Evolutionary conservation across 2,888 invertebrate genomes (phyloP).

Genomic region (Macaria notata): DNA sequence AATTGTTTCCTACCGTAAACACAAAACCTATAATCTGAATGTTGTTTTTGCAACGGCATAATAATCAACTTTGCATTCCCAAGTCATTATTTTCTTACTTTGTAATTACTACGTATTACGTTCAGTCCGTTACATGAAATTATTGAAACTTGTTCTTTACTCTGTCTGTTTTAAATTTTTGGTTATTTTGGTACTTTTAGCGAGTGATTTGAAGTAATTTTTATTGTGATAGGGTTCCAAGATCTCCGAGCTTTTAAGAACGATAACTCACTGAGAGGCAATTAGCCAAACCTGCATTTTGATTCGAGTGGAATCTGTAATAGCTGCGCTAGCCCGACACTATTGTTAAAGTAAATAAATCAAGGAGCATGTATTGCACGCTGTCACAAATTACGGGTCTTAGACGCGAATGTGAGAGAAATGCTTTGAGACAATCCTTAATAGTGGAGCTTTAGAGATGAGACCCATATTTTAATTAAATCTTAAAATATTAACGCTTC

Average conservation of each 20-base stretch:
- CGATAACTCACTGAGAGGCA: slow-evolving; percentile 41
- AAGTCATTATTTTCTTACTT: slow-evolving; percentile 24
- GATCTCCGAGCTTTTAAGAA: slow-evolving; percentile 10
- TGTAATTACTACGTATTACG: slow-evolving; percentile 29
- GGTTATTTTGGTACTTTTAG: background rate
- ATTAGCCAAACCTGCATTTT: slow-evolving; percentile 46
- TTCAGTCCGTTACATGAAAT: slow-evolving; percentile 15
- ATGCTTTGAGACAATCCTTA: slow-evolving; percentile 68
- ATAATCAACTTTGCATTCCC: slow-evolving; percentile 20
- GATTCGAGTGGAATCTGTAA: slow-evolving; percentile 56
- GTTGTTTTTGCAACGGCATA: slow-evolving; percentile 28
- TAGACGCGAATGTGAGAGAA: slow-evolving; percentile 61
- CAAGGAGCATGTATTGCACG: slow-evolving; percentile 54
- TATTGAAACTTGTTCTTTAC: background rate
- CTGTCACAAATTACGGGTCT: slow-evolving; percentile 72
- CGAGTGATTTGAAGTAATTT: background rate
- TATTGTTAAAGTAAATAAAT: slow-evolving; percentile 77
- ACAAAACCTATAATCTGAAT: slow-evolving; percentile 16
- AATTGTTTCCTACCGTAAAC: slow-evolving; percentile 19
- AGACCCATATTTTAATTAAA: background rate
- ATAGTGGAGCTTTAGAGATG: slow-evolving; percentile 50
- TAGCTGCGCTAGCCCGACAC: slow-evolving; percentile 45
- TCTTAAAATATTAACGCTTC: too few relatives aligned
- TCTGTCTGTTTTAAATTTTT: slow-evolving; percentile 4
- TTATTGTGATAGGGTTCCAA: slow-evolving; percentile 12